A percentile compares a stretch with the other conserved stretches of the same genome.
These are phyloP conservation scores for Eurystomus gularis DNA, from an alignment of 2,113 vertebrate genomes.

Conservation along the genomic window DNA sequence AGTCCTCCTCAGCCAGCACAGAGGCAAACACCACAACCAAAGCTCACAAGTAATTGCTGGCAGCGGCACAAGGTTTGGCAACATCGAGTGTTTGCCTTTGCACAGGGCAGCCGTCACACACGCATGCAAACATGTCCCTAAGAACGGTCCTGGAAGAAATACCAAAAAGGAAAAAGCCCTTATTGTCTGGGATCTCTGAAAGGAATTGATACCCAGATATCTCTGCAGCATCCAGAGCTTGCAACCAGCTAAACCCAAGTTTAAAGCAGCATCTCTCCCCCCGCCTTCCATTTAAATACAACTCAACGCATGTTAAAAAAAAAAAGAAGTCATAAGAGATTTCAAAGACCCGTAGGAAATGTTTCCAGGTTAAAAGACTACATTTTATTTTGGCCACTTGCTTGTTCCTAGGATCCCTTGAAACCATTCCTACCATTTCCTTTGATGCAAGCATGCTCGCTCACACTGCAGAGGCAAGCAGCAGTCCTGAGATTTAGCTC, in stretches of 20 bases:
- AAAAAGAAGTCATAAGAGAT: neutral
- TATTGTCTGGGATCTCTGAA: neutral
- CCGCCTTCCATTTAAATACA: neutral
- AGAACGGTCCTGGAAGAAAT: neutral
- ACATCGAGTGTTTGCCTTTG: neutral
- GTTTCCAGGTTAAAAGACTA: neutral
- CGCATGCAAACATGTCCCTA: neutral
- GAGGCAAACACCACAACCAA: neutral
- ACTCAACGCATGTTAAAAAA: neutral
- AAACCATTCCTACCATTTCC: neutral
- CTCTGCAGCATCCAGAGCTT: neutral
- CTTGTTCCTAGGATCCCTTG: neutral
- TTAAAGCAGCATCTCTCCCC: neutral
- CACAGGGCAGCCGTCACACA: neutral
- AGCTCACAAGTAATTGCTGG: neutral
- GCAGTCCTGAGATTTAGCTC: neutral
- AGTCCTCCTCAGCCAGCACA: neutral
- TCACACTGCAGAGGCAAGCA: neutral
- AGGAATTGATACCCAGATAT: neutral
- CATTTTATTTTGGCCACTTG: neutral
- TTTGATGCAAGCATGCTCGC: neutral
- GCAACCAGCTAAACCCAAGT: neutral
- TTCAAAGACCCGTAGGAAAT: neutral
- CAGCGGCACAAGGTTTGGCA: neutral
- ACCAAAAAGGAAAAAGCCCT: neutral